Conservation (phyloP, 2,888 invertebrate genomes). For the Emmelina monodactyla region DNA sequence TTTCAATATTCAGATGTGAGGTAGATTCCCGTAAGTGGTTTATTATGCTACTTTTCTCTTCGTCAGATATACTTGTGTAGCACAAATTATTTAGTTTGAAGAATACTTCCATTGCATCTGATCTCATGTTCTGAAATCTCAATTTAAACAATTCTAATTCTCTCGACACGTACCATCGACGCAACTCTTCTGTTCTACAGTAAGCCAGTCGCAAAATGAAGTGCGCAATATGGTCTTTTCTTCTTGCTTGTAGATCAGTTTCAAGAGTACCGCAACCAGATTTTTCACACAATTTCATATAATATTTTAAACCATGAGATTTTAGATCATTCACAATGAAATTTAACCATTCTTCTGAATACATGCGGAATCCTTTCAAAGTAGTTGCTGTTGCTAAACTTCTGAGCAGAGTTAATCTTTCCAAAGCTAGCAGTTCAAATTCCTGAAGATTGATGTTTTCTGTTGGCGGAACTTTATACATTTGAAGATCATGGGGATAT, state of each 20-base stretch:
- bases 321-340: conserved; percentile 70
- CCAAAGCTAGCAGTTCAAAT: conserved; percentile 87
- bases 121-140: conserved; percentile 72
- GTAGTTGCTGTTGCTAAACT: conserved; percentile 77
- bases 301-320: conserved; percentile 73
- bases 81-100: conserved; percentile 72
- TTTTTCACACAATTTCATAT: conserved; percentile 67
- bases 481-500: conserved; percentile 79
- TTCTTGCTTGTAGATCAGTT: conserved; percentile 70
- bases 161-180: conserved; percentile 86
- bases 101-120: conserved; percentile 71
- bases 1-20: conserved; percentile 66
- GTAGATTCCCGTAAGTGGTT: conserved; percentile 70
- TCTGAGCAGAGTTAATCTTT: conserved; percentile 81
- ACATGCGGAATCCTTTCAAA: conserved; percentile 66
- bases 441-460: conserved; percentile 79
- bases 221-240: conserved; percentile 90
- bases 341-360: conserved; percentile 73
- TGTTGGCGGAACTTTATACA: conserved; percentile 80
- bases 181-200: conserved; percentile 84
- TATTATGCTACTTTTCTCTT: conserved; percentile 71
- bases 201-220: conserved; percentile 92
- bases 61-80: conserved; percentile 71
- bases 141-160: conserved; percentile 91
- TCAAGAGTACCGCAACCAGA: conserved; percentile 63